Percentiles rank a stretch among this genome's conserved stretches.
These are phyloP conservation scores for Cantharis lateralis DNA, from an alignment of 2,888 invertebrate genomes.

Conservation along the genomic window DNA sequence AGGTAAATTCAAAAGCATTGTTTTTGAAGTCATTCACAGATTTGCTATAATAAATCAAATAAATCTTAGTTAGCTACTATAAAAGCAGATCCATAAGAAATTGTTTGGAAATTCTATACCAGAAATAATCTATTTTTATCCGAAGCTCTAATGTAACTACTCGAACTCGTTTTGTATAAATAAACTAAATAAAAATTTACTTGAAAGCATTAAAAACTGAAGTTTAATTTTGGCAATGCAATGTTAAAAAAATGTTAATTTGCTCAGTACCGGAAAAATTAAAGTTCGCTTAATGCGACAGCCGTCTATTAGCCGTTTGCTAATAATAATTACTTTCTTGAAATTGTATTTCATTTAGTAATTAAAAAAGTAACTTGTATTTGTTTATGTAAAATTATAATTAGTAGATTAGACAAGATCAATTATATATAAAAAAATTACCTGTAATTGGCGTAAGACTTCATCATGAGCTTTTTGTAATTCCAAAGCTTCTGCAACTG, in stretches of 20 bases:
- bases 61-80: conserved; percentile 1
- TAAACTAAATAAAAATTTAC: neutral
- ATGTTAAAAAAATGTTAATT: neutral
- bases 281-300: neutral
- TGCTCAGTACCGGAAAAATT: neutral
- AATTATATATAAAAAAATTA: conserved; percentile 50
- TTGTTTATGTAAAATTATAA: neutral
- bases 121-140: conserved; percentile 29
- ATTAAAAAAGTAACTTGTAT: neutral
- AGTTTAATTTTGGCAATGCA: neutral
- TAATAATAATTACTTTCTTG: neutral
- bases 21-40: neutral
- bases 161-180: neutral
- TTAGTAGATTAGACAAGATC: neutral
- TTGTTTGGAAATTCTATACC: conserved; percentile 33
- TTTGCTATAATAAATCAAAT: conserved; percentile 6
- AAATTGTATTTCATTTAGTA: neutral
- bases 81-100: conserved; percentile 31
- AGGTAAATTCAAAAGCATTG: neutral
- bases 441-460: conserved; percentile 81
- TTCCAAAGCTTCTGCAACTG: conserved; percentile 74
- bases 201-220: neutral
- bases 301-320: neutral
- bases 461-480: conserved; percentile 81
- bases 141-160: neutral